A percentile compares a stretch with the other conserved stretches of the same genome.
Evolutionary conservation across 2,888 invertebrate species (phyloP).

Genomic region (Eristalis intricaria): DNA sequence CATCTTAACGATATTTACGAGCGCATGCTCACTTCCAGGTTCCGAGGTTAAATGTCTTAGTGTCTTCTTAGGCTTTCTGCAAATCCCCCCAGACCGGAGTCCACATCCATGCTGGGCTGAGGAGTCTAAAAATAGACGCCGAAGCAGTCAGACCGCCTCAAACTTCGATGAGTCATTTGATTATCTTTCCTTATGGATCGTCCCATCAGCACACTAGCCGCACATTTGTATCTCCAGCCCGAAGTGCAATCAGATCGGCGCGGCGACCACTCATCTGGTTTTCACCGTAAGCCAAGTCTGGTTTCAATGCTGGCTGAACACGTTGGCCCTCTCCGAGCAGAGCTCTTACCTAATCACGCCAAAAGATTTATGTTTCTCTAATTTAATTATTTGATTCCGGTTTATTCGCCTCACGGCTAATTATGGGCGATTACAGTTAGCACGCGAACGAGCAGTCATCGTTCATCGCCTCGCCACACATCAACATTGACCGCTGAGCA

Average conservation of each 20-base stretch:
- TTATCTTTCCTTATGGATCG: background rate
- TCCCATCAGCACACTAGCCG: background rate
- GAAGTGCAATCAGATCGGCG: background rate
- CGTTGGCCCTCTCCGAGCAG: background rate
- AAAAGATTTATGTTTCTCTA: slow-evolving; percentile 45
- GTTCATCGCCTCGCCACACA: slow-evolving; percentile 4
- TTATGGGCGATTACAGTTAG: slow-evolving; percentile 45
- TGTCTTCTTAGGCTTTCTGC: no score
- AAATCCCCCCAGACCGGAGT: background rate
- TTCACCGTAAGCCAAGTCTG: background rate
- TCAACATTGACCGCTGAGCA: slow-evolving; percentile 10
- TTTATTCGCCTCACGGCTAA: slow-evolving; percentile 54
- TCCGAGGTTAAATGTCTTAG: background rate
- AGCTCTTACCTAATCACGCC: slow-evolving; percentile 14
- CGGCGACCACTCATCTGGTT: background rate
- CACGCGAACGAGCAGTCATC: slow-evolving; percentile 46
- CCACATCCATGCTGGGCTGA: background rate
- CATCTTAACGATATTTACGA: background rate
- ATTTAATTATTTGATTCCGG: slow-evolving; percentile 60
- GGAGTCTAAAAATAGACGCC: background rate
- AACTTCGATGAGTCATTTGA: background rate
- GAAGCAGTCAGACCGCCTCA: background rate
- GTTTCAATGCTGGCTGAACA: background rate
- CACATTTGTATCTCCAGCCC: background rate
- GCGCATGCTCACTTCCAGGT: background rate